Percentiles rank a stretch among this genome's conserved stretches.
Evolutionary conservation across 2,797 vertebrate species (phyloP).

Genomic region (Crenuchus spilurus): DNA sequence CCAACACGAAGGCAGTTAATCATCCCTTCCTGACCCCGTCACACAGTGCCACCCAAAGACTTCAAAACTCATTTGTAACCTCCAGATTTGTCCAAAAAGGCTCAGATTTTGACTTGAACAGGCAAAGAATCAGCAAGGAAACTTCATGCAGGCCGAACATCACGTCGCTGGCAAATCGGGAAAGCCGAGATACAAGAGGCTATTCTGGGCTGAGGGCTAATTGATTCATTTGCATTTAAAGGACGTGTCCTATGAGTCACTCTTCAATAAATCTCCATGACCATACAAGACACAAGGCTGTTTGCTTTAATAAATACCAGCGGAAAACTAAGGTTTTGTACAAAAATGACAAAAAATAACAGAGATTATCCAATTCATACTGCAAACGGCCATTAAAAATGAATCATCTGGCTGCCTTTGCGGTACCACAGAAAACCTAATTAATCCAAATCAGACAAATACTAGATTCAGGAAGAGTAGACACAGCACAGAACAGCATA

Average conservation of each 20-base stretch:
- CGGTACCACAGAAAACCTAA: too few relatives aligned
- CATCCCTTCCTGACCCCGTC: neutral
- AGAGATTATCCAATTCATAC: too few relatives aligned
- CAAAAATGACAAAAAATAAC: neutral
- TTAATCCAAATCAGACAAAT: too few relatives aligned
- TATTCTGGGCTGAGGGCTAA: neutral
- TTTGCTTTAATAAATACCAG: neutral
- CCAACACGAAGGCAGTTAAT: neutral
- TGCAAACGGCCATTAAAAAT: too few relatives aligned
- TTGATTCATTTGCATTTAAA: conserved; percentile 11
- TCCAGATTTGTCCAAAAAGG: neutral
- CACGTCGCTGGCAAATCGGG: neutral
- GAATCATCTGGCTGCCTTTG: too few relatives aligned
- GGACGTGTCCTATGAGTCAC: neutral
- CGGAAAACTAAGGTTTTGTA: neutral
- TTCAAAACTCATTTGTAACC: neutral
- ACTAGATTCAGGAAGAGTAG: too few relatives aligned
- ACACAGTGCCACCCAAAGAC: neutral
- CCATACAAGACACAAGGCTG: neutral
- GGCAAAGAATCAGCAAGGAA: neutral
- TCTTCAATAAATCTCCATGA: conserved; percentile 2
- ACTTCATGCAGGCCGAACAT: too few relatives aligned
- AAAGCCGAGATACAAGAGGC: neutral
- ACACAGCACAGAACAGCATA: too few relatives aligned
- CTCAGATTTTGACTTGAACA: neutral